Base-by-base conservation (phyloP, 2,113 vertebrate genomes). In the Circaetus gallicus region DNA sequence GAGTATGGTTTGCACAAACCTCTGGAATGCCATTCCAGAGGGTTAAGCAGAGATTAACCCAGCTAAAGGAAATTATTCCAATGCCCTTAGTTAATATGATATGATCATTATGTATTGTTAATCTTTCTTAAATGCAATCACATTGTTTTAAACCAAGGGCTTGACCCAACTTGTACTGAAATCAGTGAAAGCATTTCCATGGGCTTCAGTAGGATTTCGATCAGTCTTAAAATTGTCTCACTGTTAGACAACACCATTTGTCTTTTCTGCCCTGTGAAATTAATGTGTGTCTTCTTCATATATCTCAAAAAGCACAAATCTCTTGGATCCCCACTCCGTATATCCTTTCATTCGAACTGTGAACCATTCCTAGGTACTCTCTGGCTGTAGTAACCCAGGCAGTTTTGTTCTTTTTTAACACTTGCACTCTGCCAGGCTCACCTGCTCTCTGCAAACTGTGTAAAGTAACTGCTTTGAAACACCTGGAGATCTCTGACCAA, bases 11-110 rank as follows among this genome's bases (percentile, higher is more conserved):
- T 82, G 69, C 32, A 47, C 67, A 81, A 62, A 56, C 36, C 83
- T 36, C 42, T 67, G 66, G 76, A 80, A 94, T 93, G 82, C 22
- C 52, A 63, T 91, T 94, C 66, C 53, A 25, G 42, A 82, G 63
- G 84, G 72, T 89, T 61, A 43, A 86, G 70, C 58, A 56, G 59
- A 93, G 89, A 89, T 95, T 72, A 91, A 52, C 49, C 28, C 80
- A 49, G 86, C 55, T 61, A 63, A 81, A 90, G 76, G 79, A 77
- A 94, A 77, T 34, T 2, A 56, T 83, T 66, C 73, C 84, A 76
- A 29, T 49, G 58, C 25, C 84, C 62, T 93, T 63, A 52, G 52
- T 72, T 82, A 69, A 34, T 61, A 83, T 49, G 86, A 88, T 90
- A 22, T 8, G 59, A 74, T 79, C 47, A 3, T 77, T 66, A 14